A percentile compares a stretch with the other conserved stretches of the same genome.
Evolutionary conservation across 1,140 invertebrate genomes (phyloP).

Genomic region (Aphelenchoides besseyi): DNA sequence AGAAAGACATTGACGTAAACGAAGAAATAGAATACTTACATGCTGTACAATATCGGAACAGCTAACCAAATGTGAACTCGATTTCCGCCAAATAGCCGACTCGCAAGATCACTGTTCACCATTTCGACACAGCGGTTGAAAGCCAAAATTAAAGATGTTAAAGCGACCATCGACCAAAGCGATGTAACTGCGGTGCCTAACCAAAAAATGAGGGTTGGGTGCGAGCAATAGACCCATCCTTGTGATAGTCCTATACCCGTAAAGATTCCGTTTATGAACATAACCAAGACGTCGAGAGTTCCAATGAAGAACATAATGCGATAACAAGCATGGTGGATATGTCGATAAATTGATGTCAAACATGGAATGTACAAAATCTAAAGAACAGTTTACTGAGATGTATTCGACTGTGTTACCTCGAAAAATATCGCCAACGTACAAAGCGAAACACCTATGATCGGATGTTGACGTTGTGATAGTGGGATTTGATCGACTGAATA

Average conservation of each 20-base stretch:
- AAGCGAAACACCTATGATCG: background rate
- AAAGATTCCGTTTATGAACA: slow-evolving; percentile 17
- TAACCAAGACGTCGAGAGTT: slow-evolving; percentile 4
- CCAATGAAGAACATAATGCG: slow-evolving; percentile 21
- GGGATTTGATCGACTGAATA: slow-evolving; percentile 17
- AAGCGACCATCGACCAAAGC: slow-evolving; percentile 1
- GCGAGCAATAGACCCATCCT: slow-evolving; percentile 8
- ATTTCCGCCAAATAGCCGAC: background rate
- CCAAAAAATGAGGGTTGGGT: slow-evolving; percentile 1
- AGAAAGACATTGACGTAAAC: too few relatives aligned
- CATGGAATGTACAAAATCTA: slow-evolving; percentile 22
- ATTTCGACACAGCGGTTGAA: slow-evolving; percentile 21
- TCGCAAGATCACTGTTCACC: background rate
- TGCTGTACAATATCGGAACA: background rate
- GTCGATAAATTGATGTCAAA: slow-evolving; percentile 3
- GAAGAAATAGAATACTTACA: slow-evolving; percentile 12
- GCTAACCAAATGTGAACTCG: slow-evolving; percentile 5
- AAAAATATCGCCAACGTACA: background rate
- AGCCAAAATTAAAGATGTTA: slow-evolving; percentile 9
- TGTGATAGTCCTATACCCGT: slow-evolving; percentile 4
- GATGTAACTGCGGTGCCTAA: slow-evolving; percentile 8
- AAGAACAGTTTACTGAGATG: background rate
- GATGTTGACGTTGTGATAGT: slow-evolving; percentile 2
- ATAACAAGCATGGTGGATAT: slow-evolving; percentile 13
- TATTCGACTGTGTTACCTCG: slow-evolving; percentile 8